Base-by-base conservation (phyloP, 2,797 vertebrate species). In the Leuciscus waleckii region DNA sequence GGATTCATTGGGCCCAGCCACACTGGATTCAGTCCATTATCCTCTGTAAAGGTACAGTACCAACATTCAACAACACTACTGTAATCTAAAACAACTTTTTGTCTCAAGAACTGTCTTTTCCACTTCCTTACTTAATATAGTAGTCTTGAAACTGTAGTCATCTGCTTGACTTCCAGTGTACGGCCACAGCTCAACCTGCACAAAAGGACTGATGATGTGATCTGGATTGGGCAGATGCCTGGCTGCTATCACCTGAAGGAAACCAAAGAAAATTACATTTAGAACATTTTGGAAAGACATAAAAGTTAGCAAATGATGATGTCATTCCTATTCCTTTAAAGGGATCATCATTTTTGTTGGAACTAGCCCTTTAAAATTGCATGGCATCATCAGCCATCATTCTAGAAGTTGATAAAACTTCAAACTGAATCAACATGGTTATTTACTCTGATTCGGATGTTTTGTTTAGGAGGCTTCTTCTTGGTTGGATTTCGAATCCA, bases 1-100 rank as follows among this genome's bases (percentile, higher is more conserved):
- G 83, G 86, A 32, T 83, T 75, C 17, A 70, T 65, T 41, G 94
- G 93, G 5, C 93, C 82, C 73, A 93, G 94, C 98, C 98, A 99
- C 78, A 97, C 92, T 0, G 98, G 98, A 90, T 97, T 99, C 86
- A 99, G 95, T 58, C 98, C 98, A 1, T 99, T 99, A 88, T 99
- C 97, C 88, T 96, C 98, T 99, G 92, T 14, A 92, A 63, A 67
- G 43, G 63, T 10, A 70, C 32, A 65, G 63, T 14, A 70, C 16
- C 14, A 69, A 39, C 49, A 70, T 26, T 81, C 5, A 37, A 6
- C 63, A 49, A 17, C 46, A 39, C 4, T 19, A 26, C 23, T 56
- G 3, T 13, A 10, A 41, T 10, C 19, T 61, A 85, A 41, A n/a
- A 21, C 2, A 0, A 41, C 0, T 26, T 16, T 16, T 8, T 61